Evolutionary conservation across 1,140 invertebrate genomes (phyloP), one percentile per base, ranked within the genome.

Genomic region (Temnothorax nylanderi): DNA sequence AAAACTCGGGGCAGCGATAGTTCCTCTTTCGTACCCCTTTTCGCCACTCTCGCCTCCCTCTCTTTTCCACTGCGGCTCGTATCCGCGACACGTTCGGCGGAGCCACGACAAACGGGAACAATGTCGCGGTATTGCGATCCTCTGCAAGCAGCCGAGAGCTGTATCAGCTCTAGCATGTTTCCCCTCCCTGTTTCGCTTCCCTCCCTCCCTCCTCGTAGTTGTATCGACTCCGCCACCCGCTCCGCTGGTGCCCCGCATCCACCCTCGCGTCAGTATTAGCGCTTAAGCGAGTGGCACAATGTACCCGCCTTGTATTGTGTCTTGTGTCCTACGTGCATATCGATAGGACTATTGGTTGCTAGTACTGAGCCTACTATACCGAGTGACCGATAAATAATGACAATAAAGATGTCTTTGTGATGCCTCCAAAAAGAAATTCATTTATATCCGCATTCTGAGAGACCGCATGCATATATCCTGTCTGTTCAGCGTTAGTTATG

Each of bases 71-170:
- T 44, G 16, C 41, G 32, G 77, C 85, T 67, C 37, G 67, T 80
- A 76, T 65, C 65, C 85, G 78, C 86, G 80, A 86, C 76, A 88
- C 88, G 89, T 90, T 90, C 71, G 49, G 60, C 64, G 62, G 56
- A 85, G 60, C 60, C 64, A 75, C 62, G 86, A 41, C 85, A 85
- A 90, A 90, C 65, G 75, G 80, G 89, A 90, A 88, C 81, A 90
- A 90, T 90, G 88, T 90, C 85, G 89, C 81, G 89, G 86, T 84
- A 91, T 88, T 86, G 82, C 75, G 86, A 90, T 88, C 62, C 86
- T 51, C 80, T 41, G 85, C 89, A 87, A 90, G 81, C 80, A 87
- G 72, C 74, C 72, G 54, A 90, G 60, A 90, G 78, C 69, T 77
- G 78, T 87, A 90, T 81, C 85, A 60, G 54, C 62, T 87, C 58